Percentiles rank a stretch among this genome's conserved stretches.
Evolutionary conservation across 2,888 invertebrate genomes (phyloP).

Genomic region (Leistus spinibarbis): DNA sequence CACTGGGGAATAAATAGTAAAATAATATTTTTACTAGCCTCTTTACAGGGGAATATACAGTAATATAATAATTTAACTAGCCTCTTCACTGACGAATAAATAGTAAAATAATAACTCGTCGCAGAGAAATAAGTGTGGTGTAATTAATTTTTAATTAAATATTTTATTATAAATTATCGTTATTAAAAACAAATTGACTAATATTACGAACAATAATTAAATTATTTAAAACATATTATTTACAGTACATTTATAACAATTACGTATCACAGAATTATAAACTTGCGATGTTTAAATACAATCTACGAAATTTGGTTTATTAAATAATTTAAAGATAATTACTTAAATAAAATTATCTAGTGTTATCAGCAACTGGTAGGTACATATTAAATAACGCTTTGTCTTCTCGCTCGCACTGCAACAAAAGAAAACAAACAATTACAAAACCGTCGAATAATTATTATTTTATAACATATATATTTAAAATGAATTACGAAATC

Average conservation of each 20-base stretch:
- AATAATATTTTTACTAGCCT: too few species aligned
- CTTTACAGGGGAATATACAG: too few species aligned
- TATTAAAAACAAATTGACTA: conserved; percentile 41
- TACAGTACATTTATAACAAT: conserved; percentile 31
- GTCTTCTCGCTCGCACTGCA: conserved; percentile 62
- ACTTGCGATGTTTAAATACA: conserved; percentile 31
- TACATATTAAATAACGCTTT: conserved; percentile 52
- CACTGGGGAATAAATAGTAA: too few species aligned
- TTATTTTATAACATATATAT: background rate
- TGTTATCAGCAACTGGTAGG: conserved; percentile 18
- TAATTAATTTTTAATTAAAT: too few species aligned
- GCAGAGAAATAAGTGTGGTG: too few species aligned
- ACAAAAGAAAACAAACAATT: conserved; percentile 45
- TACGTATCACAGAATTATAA: conserved; percentile 36
- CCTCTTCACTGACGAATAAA: too few species aligned
- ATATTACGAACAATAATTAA: conserved; percentile 24
- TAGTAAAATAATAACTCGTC: too few species aligned
- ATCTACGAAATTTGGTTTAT: conserved; percentile 33
- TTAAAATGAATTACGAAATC: conserved; percentile 3
- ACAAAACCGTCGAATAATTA: background rate
- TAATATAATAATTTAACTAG: too few species aligned
- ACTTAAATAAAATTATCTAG: conserved; percentile 26
- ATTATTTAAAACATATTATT: conserved; percentile 26
- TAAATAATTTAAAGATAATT: conserved; percentile 28
- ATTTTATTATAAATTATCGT: conserved; percentile 26